Evolutionary conservation across 64 coral and sea anemone species (phyloP), one percentile per base, ranked within the genome.

Genomic region (Astreopora myriophthalma): DNA sequence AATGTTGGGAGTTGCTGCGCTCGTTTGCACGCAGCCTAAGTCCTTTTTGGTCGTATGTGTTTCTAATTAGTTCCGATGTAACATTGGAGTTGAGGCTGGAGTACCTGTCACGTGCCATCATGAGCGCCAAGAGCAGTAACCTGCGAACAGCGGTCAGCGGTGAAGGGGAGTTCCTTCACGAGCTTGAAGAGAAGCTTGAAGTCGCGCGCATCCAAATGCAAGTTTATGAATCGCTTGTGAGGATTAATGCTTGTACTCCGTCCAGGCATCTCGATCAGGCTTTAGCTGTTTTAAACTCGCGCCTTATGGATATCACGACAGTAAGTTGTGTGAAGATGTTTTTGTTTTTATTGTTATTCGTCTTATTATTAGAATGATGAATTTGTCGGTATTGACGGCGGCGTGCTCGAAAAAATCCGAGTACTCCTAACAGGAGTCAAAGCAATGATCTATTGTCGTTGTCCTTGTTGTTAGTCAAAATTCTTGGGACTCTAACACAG

Each of bases 71-170:
- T 16, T 62, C 58, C 27, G 96, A 92, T 14, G 72, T 98, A 14
- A 90, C 46, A 3, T 57, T 98, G 23, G 93, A 95, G 36, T 75
- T 86, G 39, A 74, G 96, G 42, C 75, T 98, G 3, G 96, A 98
- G 74, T 98, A 98, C 74, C 57, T 98, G 37, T 95, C 96, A 20
- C 93, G 96, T 80, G 93, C 96, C 19, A 98, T 98, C 13, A 95
- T 98, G 93, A 98, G 96, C 22, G 96, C 96, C 12, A 98, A 98
- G 74, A 98, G 96, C 30, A 85, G 93, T 36, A 98, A 98, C 35
- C 73, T 95, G 19, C 70, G 96, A 28, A 95, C 96, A 8, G 79
- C 93, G 13, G 85, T 78, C 28, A 95, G 94, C 35, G 76, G 80
- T 13, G 96, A 98, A 30, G 96, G 96, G 31, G 96, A 98, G 65